Evolutionary conservation across 2,888 invertebrate species (phyloP), one percentile per base, ranked within the genome.

Genomic region (Chymomyza fuscimana): DNA sequence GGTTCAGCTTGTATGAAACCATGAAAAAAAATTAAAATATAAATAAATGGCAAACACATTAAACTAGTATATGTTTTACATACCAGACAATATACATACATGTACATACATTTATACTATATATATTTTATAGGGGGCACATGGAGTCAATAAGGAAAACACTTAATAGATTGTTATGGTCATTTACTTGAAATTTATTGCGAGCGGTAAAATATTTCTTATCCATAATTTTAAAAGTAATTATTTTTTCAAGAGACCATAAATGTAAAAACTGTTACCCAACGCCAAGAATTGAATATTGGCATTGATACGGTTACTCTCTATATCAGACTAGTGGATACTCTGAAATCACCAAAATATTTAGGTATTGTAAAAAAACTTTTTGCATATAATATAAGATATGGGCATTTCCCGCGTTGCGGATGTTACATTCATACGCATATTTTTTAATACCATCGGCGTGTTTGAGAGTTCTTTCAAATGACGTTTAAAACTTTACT

Each of bases 91-190:
- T 19, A 19, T 19, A 19, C 19, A 19, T 32, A 32, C 5, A 19
- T 19, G 2, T 19, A 19, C 19, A 19, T 32, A 32, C 5, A 46
- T 46, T 12, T 46, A 15, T 46, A 46, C 5, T 46, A 7, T 12
- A 4, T 46, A 19, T 10, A 36, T 36, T 65, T 50, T 40, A 32
- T 58, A 29, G 40, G 4, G n/a, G 40, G 50, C 16, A 51, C n/a
- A 63, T 63, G 25, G 64, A 29, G 69, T 25, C 69, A 46, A 75
- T 77, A 63, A 83, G 78, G 70, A 73, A 74, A 74, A 36, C 65
- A 70, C 62, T 68, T 71, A 69, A 76, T 67, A 69, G 75, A 72
- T 68, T 78, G 87, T 84, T 70, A 85, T 80, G 78, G 58, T 76
- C 59, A 65, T 74, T 70, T 69, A 58, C 65, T 70, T 63, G 36